Base-by-base conservation (phyloP, 2,888 invertebrate species). In the Lathronympha strigana region DNA sequence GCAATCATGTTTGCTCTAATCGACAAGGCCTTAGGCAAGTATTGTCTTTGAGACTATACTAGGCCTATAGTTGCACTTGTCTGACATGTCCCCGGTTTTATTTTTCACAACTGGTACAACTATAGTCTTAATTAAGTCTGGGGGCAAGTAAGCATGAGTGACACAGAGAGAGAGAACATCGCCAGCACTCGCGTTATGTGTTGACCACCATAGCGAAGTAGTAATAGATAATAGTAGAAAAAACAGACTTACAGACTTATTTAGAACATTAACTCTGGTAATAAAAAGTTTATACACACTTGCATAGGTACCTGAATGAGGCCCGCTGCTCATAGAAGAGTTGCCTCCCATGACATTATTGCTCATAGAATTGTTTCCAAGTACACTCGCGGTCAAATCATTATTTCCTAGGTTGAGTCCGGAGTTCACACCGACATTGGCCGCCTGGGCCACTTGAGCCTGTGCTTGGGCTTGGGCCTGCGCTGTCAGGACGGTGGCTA, bases 301-400 rank as follows among this genome's bases (percentile, higher is more conserved):
- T 19, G 17, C n/a, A 45, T 13, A 47, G 23, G 4, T 78, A 90
- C 90, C 88, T 76, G 91, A 90, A 38, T 84, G 71, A 2, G 87
- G 88, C 63, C 91, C 91, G 73, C 88, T 86, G 71, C 80, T 86
- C 68, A 90, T 70, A 13, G 74, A 70, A 2, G 82, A 73, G 67
- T 78, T 84, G 38, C 77, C 78, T 38, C 86, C 84, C 72, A 90
- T 61, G 9, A 87, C 80, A 74, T 71, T 85, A 69, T 70, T 80
- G 19, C 67, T 47, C 50, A 88, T 51, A 17, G 76, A 78, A 28
- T 78, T 70, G 67, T 78, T 86, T 4, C 73, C 75, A 11, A 88
- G 75, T 0, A 84, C 77, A 63, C 69, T 78, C 0, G 77, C 71
- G 9, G 75, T 70, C 67, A 86, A 66, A 50, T 87, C 89, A 5